Evolutionary conservation across 37 sponge, comb jelly and placozoan species (phyloP).

Genomic region (Beroe forskalii): DNA sequence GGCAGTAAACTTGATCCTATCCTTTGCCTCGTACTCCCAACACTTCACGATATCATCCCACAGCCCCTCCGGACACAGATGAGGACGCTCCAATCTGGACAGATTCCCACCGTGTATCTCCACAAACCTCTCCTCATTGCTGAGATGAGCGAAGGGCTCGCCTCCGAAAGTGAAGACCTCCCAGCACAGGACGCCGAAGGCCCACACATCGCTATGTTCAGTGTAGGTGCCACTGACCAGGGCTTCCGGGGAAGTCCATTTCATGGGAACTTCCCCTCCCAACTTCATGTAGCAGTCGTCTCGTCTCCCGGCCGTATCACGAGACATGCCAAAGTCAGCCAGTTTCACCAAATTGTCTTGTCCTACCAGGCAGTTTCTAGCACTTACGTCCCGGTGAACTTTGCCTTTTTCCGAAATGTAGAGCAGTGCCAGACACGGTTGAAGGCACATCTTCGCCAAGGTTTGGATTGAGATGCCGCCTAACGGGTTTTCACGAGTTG

Average conservation of each 20-base stretch:
- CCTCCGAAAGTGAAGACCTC: slow-evolving; percentile 27
- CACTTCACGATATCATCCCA: background rate
- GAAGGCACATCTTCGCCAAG: background rate
- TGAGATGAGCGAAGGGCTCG: background rate
- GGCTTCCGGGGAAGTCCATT: slow-evolving; percentile 55
- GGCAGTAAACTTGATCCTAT: background rate
- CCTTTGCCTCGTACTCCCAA: background rate
- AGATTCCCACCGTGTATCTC: background rate
- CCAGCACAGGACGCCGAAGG: slow-evolving; percentile 14
- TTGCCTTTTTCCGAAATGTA: background rate
- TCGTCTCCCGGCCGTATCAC: background rate
- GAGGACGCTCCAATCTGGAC: background rate
- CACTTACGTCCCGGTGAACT: slow-evolving; percentile 39
- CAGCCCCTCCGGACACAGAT: slow-evolving; percentile 20
- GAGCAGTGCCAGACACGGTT: slow-evolving; percentile 36
- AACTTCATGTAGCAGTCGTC: slow-evolving; percentile 47
- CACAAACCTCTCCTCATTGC: background rate
- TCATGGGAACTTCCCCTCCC: slow-evolving; percentile 24
- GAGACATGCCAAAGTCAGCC: slow-evolving; percentile 49
- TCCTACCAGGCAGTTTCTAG: slow-evolving; percentile 38
- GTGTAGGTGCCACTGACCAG: slow-evolving; percentile 37
- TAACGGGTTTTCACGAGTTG: background rate
- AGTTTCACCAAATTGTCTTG: background rate
- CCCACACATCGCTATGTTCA: slow-evolving; percentile 12
- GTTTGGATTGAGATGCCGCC: background rate